Evolutionary conservation across 2,797 vertebrate genomes (phyloP), one percentile per base, ranked within the genome.

Genomic region (Cossypha dichroa): DNA sequence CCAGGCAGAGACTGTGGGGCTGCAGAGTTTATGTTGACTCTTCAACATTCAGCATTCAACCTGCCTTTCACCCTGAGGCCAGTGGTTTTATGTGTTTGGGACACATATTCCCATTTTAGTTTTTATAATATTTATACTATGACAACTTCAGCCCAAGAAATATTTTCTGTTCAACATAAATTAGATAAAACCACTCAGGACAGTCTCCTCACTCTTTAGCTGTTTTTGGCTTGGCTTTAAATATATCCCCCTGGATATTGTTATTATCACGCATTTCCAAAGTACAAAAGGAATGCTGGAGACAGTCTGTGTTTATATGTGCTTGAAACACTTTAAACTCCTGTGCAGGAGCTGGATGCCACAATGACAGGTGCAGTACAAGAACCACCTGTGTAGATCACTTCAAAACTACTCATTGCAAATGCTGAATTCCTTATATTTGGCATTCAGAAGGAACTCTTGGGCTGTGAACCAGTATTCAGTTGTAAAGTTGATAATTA

Each of bases 401-500:
- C 54, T 87, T 64, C 76, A 86, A 69, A 48, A 31, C 82, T 41
- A 60, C 28, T 76, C 85, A 38, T 2, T 75, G 62, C 15, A 13
- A 90, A 69, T 0, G 0, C 63, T 15, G 23, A 62, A 54, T 49
- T 95, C 76, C 90, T 69, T 1, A 2, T 63, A 67, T 40, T 95
- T 77, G 81, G 28, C 68, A 48, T 72, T 86, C 88, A 74, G 72
- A 9, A 87, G 70, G 63, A 94, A 52, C 66, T 86, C 55, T 23
- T 41, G 68, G 92, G 83, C 90, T 82, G 43, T 31, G 68, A 91
- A 82, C 72, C 78, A 93, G 92, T 25, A 66, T 68, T 93, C 72
- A 26, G 26, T 46, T 89, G 89, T 67, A 80, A 82, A 96, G 82
- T 89, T 95, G 86, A 85, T 93, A 90, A 94, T 95, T 92, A 79